A percentile compares a stretch with the other conserved stretches of the same genome.
Evolutionary conservation across 2,797 vertebrate species (phyloP).

Genomic region (Labeo calbasu): DNA sequence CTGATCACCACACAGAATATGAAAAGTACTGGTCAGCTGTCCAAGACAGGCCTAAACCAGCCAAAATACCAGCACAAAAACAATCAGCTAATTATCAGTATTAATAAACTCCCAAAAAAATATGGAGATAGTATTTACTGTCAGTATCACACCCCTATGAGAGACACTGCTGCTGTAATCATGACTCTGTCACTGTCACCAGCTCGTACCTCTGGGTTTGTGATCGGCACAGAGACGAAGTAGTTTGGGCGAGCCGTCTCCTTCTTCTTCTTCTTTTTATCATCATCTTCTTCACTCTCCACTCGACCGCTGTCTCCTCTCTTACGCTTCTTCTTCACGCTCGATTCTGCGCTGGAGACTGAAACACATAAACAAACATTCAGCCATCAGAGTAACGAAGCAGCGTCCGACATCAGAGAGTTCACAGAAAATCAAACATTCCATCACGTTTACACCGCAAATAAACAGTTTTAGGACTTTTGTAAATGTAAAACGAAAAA

Average conservation of each 20-base stretch:
- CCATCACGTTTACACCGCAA: neutral
- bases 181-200: neutral
- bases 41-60: neutral
- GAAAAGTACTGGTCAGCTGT: no score
- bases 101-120: neutral
- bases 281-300: constrained; percentile 63
- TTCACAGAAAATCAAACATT: neutral
- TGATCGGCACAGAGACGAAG: constrained; percentile 93
- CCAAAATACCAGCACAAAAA: neutral
- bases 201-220: constrained; percentile 82
- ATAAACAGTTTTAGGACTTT: neutral
- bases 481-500: neutral
- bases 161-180: no score
- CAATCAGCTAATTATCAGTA: neutral
- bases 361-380: constrained; percentile 33
- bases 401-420: neutral
- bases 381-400: neutral
- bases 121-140: no score
- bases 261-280: constrained; percentile 74
- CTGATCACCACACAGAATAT: neutral
- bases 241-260: constrained; percentile 88
- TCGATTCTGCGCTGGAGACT: constrained; percentile 69
- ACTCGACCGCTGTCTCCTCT: constrained; percentile 65
- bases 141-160: neutral
- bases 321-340: constrained; percentile 75